Percentiles rank a stretch among this genome's conserved stretches.
These are phyloP conservation scores for Perognathus longimembris DNA, from an alignment of 2,113 vertebrate species.

Conservation along the genomic window DNA sequence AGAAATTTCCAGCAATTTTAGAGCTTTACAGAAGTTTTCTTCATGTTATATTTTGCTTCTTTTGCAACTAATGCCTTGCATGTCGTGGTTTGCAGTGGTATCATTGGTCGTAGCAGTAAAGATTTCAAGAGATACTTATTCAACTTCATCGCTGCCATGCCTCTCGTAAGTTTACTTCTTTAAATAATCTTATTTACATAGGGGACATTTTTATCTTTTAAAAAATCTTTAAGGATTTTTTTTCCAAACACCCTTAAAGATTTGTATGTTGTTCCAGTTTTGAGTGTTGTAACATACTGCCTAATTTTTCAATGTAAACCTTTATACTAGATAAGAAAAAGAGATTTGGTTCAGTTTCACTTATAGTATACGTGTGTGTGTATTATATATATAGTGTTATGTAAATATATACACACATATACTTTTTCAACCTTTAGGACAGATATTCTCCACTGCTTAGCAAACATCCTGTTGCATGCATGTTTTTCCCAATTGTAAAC, in stretches of 20 bases:
- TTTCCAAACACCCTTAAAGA: conserved; percentile 62
- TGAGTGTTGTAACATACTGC: conserved; percentile 37
- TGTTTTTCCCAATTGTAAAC: not conserved
- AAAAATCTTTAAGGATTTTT: conserved; percentile 56
- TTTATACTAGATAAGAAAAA: conserved; percentile 5
- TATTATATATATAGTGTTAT: no score
- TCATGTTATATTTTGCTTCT: conserved; percentile 67
- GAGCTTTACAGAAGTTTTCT: conserved; percentile 33
- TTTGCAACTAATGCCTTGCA: conserved; percentile 86
- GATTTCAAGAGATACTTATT: conserved; percentile 98
- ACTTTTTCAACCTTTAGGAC: not conserved
- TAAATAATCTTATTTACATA: conserved; percentile 36
- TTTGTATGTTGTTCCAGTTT: conserved; percentile 45
- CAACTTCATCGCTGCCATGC: conserved; percentile 98
- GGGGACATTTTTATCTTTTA: not conserved
- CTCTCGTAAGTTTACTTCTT: conserved; percentile 93
- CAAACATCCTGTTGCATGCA: not conserved
- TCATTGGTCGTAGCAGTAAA: conserved; percentile 96
- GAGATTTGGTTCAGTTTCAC: not conserved
- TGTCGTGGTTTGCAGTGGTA: conserved; percentile 96
- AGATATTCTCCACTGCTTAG: not conserved
- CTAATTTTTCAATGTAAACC: conserved; percentile 38
- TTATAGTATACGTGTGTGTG: not conserved
- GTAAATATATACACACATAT: no score
- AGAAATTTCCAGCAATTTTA: conserved; percentile 59